Conservation (phyloP, 2,113 vertebrate genomes). For the Zosterops pallidus region DNA sequence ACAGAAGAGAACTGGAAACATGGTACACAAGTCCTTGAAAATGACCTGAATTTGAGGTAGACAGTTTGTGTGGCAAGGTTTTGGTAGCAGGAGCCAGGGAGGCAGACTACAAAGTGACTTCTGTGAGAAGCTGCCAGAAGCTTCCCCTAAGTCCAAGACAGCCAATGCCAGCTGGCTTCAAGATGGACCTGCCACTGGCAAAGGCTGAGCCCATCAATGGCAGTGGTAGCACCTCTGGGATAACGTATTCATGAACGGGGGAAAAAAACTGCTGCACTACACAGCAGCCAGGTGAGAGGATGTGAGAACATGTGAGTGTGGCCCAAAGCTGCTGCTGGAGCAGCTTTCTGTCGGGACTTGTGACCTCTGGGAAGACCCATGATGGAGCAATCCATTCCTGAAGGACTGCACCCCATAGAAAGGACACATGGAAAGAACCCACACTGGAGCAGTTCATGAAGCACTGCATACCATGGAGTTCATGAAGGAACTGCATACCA, state of each 20-base stretch:
- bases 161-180: background rate
- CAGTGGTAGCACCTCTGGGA: fast-evolving
- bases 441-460: background rate
- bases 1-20: fast-evolving
- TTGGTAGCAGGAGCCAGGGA: background rate
- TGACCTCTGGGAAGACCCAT: background rate
- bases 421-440: background rate
- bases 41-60: background rate
- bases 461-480: background rate
- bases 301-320: background rate
- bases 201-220: background rate
- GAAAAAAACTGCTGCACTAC: background rate
- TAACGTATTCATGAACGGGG: background rate
- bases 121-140: background rate
- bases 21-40: background rate
- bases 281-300: background rate
- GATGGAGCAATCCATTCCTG: background rate
- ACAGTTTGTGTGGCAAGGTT: background rate
- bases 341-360: background rate
- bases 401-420: background rate
- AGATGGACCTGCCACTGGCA: background rate
- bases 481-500: background rate
- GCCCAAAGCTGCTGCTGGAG: background rate
- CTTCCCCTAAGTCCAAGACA: background rate
- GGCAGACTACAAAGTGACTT: background rate